A percentile compares a stretch with the other conserved stretches of the same genome.
Conservation (phyloP, 2,888 invertebrate genomes). For the Rhogogaster chlorosoma region DNA sequence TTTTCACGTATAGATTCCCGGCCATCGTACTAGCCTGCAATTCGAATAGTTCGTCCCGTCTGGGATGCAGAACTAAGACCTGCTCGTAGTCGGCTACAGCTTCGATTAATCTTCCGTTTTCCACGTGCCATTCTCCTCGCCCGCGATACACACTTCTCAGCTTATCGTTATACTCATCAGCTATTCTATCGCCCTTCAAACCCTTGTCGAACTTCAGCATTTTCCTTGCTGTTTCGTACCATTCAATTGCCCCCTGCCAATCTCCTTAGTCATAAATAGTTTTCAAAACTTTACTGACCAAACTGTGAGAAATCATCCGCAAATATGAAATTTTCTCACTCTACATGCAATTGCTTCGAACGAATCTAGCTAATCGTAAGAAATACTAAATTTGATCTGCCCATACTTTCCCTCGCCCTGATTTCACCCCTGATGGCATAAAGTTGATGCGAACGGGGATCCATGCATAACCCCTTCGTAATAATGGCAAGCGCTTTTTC, state of each 20-base stretch:
- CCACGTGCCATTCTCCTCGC: constrained; percentile 56
- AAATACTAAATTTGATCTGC: background rate
- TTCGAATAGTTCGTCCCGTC: background rate
- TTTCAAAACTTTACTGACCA: background rate
- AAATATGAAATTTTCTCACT: too few relatives aligned
- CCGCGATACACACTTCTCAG: constrained; percentile 56
- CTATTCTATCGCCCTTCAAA: background rate
- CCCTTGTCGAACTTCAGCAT: constrained; percentile 55
- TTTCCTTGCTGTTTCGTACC: constrained; percentile 59
- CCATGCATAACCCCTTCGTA: constrained; percentile 57
- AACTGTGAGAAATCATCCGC: background rate
- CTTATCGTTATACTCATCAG: constrained; percentile 52
- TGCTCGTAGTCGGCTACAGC: constrained; percentile 63
- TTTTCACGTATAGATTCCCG: background rate
- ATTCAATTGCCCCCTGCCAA: constrained; percentile 57
- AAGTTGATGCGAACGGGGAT: constrained; percentile 58
- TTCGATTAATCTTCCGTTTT: constrained; percentile 53
- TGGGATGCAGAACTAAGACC: constrained; percentile 54
- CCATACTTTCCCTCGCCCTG: constrained; percentile 58
- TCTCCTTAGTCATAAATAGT: constrained; percentile 52
- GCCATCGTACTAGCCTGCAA: constrained; percentile 54
- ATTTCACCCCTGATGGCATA: constrained; percentile 60
- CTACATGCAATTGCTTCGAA: background rate
- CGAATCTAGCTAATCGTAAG: background rate
- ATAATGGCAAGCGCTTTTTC: constrained; percentile 49